Evolutionary conservation across 2,113 vertebrate species (phyloP), one percentile per base, ranked within the genome.

Genomic region (Bombycilla garrulus): DNA sequence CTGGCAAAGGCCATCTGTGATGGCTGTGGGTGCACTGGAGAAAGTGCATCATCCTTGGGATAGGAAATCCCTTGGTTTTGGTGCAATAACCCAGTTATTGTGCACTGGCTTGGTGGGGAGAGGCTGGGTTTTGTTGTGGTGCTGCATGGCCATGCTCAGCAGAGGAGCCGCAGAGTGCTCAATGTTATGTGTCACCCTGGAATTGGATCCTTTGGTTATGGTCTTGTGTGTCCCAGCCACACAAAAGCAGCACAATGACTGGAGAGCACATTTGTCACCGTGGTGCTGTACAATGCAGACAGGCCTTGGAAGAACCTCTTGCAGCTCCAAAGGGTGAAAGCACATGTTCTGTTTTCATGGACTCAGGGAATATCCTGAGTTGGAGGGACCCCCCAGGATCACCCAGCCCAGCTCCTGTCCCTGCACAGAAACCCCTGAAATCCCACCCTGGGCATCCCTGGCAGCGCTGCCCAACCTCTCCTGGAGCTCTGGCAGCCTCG

Each of bases 401-500:
- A 14, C 1, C 1, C 15, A 54, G 54, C 15, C 4, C 50, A 64
- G 23, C 35, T 1, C n/a, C 48, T 70, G 48, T 5, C 20, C 57
- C 22, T 50, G 50, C 58, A 7, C 36, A 50, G 44, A 19, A 8
- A 1, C 66, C 42, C 31, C 44, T 36, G 1, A 17, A 51, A n/a
- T 0, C 53, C 60, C 77, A 38, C 4, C 23, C 60, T 60, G 45
- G 2, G 3, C 38, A 60, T 9, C 20, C 58, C 51, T 64, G 35
- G 11, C 6, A 70, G n/a, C 0, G 1, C 1, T 62, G n/a, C 17
- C 24, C 57, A 35, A 26, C 35, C 0, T 0, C 35, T 64, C 24
- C 57, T 31, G 17, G 57, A 72, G 66, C 61, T 66, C 25, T 76
- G 71, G 40, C 29, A 74, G 65, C 38, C 54, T 78, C 5, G 19